A percentile compares a stretch with the other conserved stretches of the same genome.
Evolutionary conservation across 2,113 vertebrate genomes (phyloP).

Genomic region (Labeo catla): DNA sequence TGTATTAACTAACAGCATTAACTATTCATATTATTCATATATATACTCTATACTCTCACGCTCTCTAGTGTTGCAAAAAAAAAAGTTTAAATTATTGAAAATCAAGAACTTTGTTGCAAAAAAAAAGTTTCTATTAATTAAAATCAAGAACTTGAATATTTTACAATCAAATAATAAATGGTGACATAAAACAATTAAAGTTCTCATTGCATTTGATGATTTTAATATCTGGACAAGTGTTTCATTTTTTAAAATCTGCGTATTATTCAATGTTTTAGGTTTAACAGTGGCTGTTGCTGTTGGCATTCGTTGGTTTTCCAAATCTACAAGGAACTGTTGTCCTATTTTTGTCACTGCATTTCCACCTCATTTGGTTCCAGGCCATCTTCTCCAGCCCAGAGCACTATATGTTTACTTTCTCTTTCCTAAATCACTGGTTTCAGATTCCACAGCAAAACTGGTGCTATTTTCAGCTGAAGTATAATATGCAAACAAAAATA

Average conservation of each 20-base stretch:
- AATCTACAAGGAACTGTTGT: not conserved
- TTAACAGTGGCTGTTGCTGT: not conserved
- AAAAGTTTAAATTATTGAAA: no score
- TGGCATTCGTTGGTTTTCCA: not conserved
- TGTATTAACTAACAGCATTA: no score
- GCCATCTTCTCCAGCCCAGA: slow-evolving; percentile 6
- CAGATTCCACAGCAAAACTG: slow-evolving; percentile 8
- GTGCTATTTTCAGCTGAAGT: not conserved
- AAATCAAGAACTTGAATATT: no score
- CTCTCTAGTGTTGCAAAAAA: no score
- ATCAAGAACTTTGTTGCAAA: no score
- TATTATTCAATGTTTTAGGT: not conserved
- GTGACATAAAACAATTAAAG: not conserved
- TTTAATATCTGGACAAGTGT: not conserved
- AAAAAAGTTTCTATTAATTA: no score
- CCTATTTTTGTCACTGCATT: slow-evolving; percentile 4
- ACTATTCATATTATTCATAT: no score
- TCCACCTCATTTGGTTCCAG: not conserved
- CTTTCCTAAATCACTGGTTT: slow-evolving; percentile 28
- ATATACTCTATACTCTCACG: no score
- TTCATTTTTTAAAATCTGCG: not conserved
- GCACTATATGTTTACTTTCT: slow-evolving; percentile 14
- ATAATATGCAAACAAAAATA: slow-evolving; percentile 9
- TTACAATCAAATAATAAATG: not conserved
- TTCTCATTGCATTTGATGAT: not conserved